Conservation (phyloP, 2,797 vertebrate species). For the Sarcophilus harrisii region DNA sequence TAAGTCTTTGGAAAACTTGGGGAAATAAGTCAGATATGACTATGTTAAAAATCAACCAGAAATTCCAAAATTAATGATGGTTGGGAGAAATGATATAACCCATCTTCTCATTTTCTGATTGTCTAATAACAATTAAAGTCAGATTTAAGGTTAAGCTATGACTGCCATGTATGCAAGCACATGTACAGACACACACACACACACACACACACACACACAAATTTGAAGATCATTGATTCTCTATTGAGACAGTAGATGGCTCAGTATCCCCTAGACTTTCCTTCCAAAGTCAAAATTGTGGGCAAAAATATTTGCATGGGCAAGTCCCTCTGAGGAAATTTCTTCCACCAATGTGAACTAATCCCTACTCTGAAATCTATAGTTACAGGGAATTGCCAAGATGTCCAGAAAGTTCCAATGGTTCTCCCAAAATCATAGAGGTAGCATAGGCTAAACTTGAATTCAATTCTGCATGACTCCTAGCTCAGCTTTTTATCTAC, state of each 20-base stretch:
- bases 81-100: neutral
- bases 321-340: slow-evolving; percentile 29
- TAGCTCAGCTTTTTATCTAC: slow-evolving; percentile 14
- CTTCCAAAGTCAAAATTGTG: neutral
- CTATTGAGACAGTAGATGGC: neutral
- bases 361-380: slow-evolving; percentile 26
- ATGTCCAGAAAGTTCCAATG: neutral
- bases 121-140: neutral
- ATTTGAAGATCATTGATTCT: neutral
- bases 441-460: neutral
- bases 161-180: no score
- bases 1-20: neutral
- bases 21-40: neutral
- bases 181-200: no score
- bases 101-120: neutral
- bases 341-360: neutral
- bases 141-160: neutral
- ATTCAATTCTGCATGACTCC: neutral
- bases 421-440: neutral
- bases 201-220: no score
- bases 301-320: neutral
- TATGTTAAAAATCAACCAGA: neutral
- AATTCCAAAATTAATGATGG: neutral
- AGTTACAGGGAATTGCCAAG: neutral
- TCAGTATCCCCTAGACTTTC: neutral